phyloP scores from a whole-genome alignment of 2,888 invertebrate species.

The Eledona agricola region DNA sequence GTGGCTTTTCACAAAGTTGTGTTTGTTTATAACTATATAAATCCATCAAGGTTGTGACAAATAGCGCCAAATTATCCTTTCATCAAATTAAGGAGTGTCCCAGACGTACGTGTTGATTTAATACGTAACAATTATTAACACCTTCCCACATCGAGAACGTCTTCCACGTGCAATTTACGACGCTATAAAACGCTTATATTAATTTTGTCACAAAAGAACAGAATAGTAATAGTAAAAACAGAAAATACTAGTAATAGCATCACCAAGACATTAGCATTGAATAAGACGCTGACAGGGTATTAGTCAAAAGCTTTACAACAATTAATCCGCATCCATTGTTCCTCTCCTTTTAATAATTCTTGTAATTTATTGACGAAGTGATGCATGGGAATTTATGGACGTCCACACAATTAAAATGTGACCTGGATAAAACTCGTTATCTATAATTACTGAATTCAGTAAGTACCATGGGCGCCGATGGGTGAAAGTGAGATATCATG shows the following conservation, averaged over 20 bases:
- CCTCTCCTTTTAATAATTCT: constrained; percentile 11
- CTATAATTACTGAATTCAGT: constrained; percentile 17
- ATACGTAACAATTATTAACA: constrained; percentile 1
- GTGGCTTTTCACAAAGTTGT: too few species aligned
- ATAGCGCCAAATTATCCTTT: too few species aligned
- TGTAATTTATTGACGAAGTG: constrained; percentile 14
- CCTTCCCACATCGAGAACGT: not conserved
- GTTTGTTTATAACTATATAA: too few species aligned
- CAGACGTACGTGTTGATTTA: not conserved
- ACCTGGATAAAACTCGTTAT: constrained; percentile 16
- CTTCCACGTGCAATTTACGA: not conserved
- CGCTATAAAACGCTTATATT: too few species aligned
- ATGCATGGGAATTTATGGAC: constrained; percentile 8
- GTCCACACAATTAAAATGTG: constrained; percentile 12
- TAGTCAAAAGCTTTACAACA: constrained; percentile 19
- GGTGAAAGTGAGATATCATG: constrained; percentile 35
- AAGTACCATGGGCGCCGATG: constrained; percentile 5
- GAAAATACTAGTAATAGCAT: constrained; percentile 11
- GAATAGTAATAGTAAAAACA: constrained; percentile 4
- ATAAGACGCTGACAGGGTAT: constrained; percentile 22
- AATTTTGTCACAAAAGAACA: too few species aligned
- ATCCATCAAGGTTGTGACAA: too few species aligned
- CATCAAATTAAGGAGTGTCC: too few species aligned
- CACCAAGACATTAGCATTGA: constrained; percentile 27
- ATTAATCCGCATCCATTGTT: constrained; percentile 24